These are phyloP conservation scores for Drosophila pruinosa DNA, from an alignment of 1,140 invertebrate species.

Conservation along the genomic window DNA sequence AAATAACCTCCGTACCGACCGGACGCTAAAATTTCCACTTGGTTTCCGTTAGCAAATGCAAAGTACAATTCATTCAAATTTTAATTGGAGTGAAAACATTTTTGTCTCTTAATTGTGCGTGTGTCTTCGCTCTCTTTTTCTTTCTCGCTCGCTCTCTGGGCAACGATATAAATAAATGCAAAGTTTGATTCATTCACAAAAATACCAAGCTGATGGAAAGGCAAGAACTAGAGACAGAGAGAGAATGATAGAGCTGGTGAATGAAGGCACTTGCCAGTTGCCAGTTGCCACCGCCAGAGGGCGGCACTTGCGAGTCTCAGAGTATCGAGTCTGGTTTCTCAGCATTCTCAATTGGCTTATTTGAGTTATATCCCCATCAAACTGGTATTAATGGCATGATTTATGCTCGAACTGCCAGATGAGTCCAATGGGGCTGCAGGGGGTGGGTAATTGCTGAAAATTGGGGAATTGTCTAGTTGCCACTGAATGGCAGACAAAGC, in stretches of 20 bases:
- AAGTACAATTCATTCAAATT: slow-evolving; percentile 27
- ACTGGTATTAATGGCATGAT: slow-evolving; percentile 34
- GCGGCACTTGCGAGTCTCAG: not conserved
- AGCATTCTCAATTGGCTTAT: not conserved
- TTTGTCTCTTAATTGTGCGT: slow-evolving; percentile 26
- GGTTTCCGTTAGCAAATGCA: not conserved
- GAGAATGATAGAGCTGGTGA: too few species aligned
- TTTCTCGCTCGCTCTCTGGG: not conserved
- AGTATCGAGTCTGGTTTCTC: not conserved
- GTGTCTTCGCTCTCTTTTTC: not conserved
- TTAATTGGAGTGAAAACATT: slow-evolving; percentile 45
- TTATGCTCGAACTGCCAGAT: slow-evolving; percentile 11
- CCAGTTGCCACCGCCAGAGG: slow-evolving; percentile 15
- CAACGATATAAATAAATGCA: slow-evolving; percentile 28
- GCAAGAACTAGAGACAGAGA: not conserved
- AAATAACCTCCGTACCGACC: not conserved
- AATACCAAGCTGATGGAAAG: not conserved
- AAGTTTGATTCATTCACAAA: slow-evolving; percentile 42
- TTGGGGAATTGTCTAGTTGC: slow-evolving; percentile 3
- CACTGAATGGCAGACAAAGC: slow-evolving; percentile 1
- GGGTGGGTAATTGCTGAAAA: not conserved
- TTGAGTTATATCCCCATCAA: slow-evolving; percentile 33
- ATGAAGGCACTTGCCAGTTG: not conserved
- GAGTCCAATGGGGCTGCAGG: not conserved
- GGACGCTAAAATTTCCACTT: not conserved